These are phyloP conservation scores for Protophormia terraenovae DNA, from an alignment of 2,888 invertebrate genomes.

Conservation along the genomic window DNA sequence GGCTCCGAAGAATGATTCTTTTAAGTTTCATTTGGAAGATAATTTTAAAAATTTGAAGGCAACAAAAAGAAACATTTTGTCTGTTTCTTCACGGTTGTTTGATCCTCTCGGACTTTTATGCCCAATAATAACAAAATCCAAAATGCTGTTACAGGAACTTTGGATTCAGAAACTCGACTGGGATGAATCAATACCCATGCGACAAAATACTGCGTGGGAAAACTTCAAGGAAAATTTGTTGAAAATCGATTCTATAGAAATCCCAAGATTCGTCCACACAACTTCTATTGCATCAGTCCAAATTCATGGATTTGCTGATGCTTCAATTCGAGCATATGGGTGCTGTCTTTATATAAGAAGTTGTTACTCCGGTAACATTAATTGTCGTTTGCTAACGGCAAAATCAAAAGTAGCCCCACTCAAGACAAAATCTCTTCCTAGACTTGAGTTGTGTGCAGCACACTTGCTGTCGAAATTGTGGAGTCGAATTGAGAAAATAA, in stretches of 20 bases:
- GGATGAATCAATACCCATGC: slow-evolving; percentile 30
- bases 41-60: no score
- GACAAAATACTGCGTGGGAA: background rate
- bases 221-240: background rate
- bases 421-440: background rate
- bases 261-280: background rate
- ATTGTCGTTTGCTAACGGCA: background rate
- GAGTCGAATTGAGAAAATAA: background rate
- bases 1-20: no score
- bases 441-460: slow-evolving; percentile 13
- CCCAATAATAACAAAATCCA: slow-evolving; percentile 26
- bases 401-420: background rate
- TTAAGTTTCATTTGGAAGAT: no score
- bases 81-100: no score
- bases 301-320: no score
- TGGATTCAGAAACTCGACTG: slow-evolving; percentile 18
- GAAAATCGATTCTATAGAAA: background rate
- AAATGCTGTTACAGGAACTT: slow-evolving; percentile 40
- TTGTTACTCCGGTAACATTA: background rate
- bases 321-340: no score
- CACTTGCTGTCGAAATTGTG: no score
- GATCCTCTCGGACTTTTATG: no score
- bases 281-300: no score
- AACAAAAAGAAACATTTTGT: no score
- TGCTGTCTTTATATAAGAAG: background rate